These are phyloP conservation scores for Nebria salina DNA, from an alignment of 2,888 invertebrate genomes.

Conservation along the genomic window DNA sequence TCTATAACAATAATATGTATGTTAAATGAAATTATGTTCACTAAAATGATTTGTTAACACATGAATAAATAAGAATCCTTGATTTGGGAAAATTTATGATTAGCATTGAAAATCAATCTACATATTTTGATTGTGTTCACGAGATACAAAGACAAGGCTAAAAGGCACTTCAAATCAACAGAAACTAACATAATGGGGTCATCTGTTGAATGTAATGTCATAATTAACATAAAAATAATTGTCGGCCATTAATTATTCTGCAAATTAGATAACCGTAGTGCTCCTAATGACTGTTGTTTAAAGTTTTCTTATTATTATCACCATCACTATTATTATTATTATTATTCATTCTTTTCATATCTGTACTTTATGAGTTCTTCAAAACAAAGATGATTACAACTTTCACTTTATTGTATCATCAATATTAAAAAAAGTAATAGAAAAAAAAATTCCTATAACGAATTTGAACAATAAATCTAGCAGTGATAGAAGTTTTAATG, in stretches of 20 bases:
- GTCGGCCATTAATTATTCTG: slow-evolving; percentile 15
- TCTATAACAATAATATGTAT: too few relatives aligned
- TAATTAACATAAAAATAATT: slow-evolving; percentile 25
- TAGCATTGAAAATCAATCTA: background rate
- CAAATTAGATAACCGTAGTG: slow-evolving; percentile 19
- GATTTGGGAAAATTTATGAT: background rate
- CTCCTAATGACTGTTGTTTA: background rate
- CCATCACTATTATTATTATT: too few relatives aligned
- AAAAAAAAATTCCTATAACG: background rate
- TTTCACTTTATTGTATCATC: background rate
- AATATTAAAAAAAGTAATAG: background rate
- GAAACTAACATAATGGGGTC: slow-evolving; percentile 2
- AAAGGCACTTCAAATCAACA: background rate
- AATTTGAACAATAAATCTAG: background rate
- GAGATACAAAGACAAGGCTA: slow-evolving; percentile 1
- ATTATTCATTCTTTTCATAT: background rate
- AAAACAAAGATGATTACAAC: background rate
- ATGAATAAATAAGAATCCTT: background rate
- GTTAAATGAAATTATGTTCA: too few relatives aligned
- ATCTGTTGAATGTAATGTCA: slow-evolving; percentile 21
- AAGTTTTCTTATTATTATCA: background rate
- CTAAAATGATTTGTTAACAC: background rate
- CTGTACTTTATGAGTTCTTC: background rate
- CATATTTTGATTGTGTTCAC: background rate
- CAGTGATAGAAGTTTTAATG: background rate